phyloP scores from a whole-genome alignment of 2,888 invertebrate species.

The Caenorhabditis sp. region DNA sequence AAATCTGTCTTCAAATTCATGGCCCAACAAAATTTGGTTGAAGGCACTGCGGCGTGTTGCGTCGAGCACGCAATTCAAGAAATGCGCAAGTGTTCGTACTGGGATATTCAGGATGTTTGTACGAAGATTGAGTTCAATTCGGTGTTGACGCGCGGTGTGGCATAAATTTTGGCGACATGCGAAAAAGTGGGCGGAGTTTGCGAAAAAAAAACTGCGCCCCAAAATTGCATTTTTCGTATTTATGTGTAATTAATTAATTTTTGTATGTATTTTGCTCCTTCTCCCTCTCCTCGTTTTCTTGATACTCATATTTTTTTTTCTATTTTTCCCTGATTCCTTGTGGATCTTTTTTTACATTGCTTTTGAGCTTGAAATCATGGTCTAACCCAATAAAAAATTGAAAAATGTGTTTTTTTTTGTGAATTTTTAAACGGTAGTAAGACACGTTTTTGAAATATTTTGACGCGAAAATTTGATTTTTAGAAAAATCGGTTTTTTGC shows the following conservation, averaged over 20 bases:
- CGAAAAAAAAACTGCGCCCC: too few relatives aligned
- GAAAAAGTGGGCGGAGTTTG: too few relatives aligned
- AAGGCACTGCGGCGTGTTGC: constrained; percentile 49
- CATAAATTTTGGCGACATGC: too few relatives aligned
- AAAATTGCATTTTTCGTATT: too few relatives aligned
- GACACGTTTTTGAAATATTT: too few relatives aligned
- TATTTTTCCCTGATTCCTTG: neutral
- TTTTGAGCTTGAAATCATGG: constrained; percentile 1
- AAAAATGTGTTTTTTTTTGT: too few relatives aligned
- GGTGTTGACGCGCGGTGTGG: neutral
- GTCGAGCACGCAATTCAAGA: constrained; percentile 47
- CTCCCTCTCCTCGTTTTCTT: neutral
- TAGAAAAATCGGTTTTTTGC: too few relatives aligned
- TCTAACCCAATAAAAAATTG: too few relatives aligned
- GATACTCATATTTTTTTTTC: neutral
- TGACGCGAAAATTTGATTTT: too few relatives aligned
- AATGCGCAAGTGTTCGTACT: constrained; percentile 49
- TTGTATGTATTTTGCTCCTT: neutral
- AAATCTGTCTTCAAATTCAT: constrained; percentile 47
- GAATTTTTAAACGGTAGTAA: too few relatives aligned
- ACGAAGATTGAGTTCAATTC: constrained; percentile 38
- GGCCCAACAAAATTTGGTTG: constrained; percentile 38
- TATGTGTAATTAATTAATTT: neutral
- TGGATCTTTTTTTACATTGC: neutral
- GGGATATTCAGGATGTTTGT: constrained; percentile 50